These are phyloP conservation scores for Dendrolimus kikuchii DNA, from an alignment of 1,140 invertebrate genomes.

Conservation along the genomic window DNA sequence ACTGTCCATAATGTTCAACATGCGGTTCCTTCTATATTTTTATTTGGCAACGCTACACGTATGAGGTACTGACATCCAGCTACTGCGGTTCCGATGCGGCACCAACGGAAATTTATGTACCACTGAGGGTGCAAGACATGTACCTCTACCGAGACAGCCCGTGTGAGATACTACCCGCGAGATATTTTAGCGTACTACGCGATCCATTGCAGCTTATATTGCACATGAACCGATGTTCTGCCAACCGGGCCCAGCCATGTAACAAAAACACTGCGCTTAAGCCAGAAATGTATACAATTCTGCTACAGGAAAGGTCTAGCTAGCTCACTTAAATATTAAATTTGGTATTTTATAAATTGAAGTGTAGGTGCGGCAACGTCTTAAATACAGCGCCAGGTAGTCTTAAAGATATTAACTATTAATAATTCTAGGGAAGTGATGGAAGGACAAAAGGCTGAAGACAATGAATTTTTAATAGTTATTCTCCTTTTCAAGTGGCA, in stretches of 20 bases:
- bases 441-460: conserved; percentile 34
- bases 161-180: conserved; percentile 27
- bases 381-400: neutral
- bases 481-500: conserved; percentile 43
- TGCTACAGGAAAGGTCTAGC: conserved; percentile 37
- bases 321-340: conserved; percentile 62
- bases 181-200: conserved; percentile 27
- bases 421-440: conserved; percentile 53
- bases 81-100: conserved; percentile 62
- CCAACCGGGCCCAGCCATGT: conserved; percentile 27
- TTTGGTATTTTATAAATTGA: conserved; percentile 64
- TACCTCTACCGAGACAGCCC: conserved; percentile 30
- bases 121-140: conserved; percentile 53
- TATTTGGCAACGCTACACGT: conserved; percentile 53
- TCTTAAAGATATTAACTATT: conserved; percentile 61
- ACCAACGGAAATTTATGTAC: conserved; percentile 61
- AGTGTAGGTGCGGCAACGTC: conserved; percentile 38
- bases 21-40: conserved; percentile 31
- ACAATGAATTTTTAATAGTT: conserved; percentile 63
- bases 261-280: conserved; percentile 43
- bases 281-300: conserved; percentile 31
- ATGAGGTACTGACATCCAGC: conserved; percentile 43
- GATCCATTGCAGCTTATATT: conserved; percentile 32
- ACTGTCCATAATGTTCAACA: conserved; percentile 20
- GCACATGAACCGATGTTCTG: conserved; percentile 1